phyloP scores from a whole-genome alignment of 1,140 invertebrate genomes.

The Cherax quadricarinatus region DNA sequence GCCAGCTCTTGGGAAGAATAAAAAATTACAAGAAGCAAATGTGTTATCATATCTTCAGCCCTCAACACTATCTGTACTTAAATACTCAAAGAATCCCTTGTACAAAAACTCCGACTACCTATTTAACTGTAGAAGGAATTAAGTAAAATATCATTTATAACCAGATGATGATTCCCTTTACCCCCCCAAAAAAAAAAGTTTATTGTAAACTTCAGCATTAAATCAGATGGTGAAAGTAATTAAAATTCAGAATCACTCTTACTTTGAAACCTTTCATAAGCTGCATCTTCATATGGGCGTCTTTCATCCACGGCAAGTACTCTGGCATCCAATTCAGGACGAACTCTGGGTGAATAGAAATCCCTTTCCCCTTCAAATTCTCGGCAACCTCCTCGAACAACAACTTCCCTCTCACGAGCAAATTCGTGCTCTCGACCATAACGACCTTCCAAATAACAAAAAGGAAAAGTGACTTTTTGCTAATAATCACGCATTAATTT shows the following conservation, averaged over 20 bases:
- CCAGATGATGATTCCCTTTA: no score
- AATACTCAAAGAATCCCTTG: no score
- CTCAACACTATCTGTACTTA: no score
- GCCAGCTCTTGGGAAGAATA: neutral
- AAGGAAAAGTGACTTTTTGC: neutral
- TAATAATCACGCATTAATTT: neutral
- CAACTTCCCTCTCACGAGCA: conserved; percentile 56
- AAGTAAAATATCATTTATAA: no score
- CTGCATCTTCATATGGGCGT: conserved; percentile 52
- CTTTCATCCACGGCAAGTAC: conserved; percentile 55
- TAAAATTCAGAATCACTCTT: conserved; percentile 2
- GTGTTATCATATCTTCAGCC: neutral
- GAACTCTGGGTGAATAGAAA: conserved; percentile 45
- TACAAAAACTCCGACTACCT: no score
- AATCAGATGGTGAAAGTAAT: neutral
- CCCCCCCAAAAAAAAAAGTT: no score
- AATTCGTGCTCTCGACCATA: conserved; percentile 58
- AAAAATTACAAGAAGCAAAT: neutral
- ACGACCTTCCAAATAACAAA: conserved; percentile 26
- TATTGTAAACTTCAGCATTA: no score
- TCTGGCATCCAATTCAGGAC: conserved; percentile 55
- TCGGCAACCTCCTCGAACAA: conserved; percentile 37
- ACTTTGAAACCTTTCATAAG: conserved; percentile 60
- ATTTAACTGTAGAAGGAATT: no score
- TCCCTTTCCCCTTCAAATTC: conserved; percentile 57